Conservation (phyloP, 2,797 vertebrate species). For the Etheostoma nigrum region DNA sequence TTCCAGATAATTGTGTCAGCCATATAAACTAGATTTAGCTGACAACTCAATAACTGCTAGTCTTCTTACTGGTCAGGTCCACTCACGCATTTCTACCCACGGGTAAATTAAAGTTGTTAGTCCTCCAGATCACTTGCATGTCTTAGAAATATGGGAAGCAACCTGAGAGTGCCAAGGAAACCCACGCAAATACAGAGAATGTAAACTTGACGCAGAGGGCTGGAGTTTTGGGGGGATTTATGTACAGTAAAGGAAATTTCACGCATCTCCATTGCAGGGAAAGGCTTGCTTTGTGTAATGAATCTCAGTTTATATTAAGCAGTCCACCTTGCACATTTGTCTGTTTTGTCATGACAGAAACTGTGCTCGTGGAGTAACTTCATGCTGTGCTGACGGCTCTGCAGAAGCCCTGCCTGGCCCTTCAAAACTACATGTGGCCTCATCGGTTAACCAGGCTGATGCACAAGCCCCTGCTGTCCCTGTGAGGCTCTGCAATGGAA, state of each 20-base stretch:
- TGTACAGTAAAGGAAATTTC: conserved; percentile 13
- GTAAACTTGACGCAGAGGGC: conserved; percentile 3
- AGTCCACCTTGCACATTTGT: conserved; percentile 17
- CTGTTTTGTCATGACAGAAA: conserved; percentile 27
- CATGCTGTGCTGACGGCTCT: conserved; percentile 21
- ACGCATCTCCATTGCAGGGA: conserved; percentile 11
- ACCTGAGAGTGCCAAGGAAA: conserved; percentile 28
- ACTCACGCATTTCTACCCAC: neutral
- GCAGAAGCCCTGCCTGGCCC: conserved; percentile 15
- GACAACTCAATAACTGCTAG: neutral
- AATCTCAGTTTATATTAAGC: conserved; percentile 24
- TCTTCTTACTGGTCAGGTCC: neutral
- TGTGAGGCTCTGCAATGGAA: conserved; percentile 40
- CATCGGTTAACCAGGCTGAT: conserved; percentile 31
- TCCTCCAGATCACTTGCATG: conserved; percentile 4
- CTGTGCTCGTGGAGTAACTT: conserved; percentile 2
- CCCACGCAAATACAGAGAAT: conserved; percentile 23
- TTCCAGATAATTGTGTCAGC: neutral
- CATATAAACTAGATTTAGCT: neutral
- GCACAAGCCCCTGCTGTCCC: conserved; percentile 29
- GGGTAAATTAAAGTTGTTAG: conserved; percentile 10
- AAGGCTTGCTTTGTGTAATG: neutral
- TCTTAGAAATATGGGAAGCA: conserved; percentile 38
- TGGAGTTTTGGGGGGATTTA: conserved; percentile 29
- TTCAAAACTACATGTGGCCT: conserved; percentile 7